Evolutionary conservation across 1,140 invertebrate genomes (phyloP), one percentile per base, ranked within the genome.

Genomic region (Idris sp.): DNA sequence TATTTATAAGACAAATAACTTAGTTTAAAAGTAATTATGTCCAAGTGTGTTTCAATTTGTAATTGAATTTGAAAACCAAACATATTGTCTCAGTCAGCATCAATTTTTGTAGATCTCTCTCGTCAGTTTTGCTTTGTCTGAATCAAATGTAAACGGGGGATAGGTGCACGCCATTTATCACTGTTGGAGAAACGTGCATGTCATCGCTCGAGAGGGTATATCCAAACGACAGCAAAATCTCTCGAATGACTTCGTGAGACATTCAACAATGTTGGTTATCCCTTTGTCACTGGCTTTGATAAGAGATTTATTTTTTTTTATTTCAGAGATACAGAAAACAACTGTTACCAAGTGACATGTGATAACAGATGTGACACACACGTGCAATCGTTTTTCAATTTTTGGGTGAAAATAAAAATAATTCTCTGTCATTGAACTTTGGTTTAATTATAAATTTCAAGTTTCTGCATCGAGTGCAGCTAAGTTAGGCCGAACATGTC

Each of bases 161-260:
- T 48, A 38, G 74, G 53, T 68, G 51, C 56, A 54, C 72, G 51
- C 56, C 67, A 76, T 76, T 76, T 76, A 76, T 76, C 67, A 71
- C 61, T 8, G 56, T 49, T 2, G 49, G 61, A 48, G 31, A 72
- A 76, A 67, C 44, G 38, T 58, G 74, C 74, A 41, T 43, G 74
- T 76, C 74, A 76, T 72, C 67, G 59, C 38, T 56, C 14, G 54
- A 58, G 62, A 72, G 62, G 61, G 61, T 71, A n/a, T n/a, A 71
- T 67, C 74, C 54, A 67, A 46, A 62, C 38, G 35, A 46, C n/a
- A 48, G 40, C 46, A 19, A 44, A 65, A 75, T 48, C 49, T 56
- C 28, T 56, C 41, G 43, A 41, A 71, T 67, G 67, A 68, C 62
- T 72, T 72, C 44, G 61, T 67, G 56, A 62, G 61, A 67, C 67